A percentile compares a stretch with the other conserved stretches of the same genome.
phyloP scores from a whole-genome alignment of 1,140 invertebrate genomes.

The Dreissena rostriformis region DNA sequence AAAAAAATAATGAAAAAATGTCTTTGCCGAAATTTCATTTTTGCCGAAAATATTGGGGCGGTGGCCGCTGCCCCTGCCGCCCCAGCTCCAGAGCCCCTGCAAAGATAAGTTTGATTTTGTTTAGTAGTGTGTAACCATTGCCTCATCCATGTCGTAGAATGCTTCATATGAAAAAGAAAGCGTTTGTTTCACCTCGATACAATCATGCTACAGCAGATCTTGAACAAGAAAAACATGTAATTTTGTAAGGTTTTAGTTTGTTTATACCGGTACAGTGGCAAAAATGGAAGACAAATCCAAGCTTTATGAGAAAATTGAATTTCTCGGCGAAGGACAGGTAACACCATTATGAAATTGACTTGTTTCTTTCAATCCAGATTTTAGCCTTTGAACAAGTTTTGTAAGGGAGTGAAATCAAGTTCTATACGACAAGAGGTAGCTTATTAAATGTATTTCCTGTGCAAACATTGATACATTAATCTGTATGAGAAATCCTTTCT shows the following conservation, averaged over 20 bases:
- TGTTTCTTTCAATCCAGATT: no score
- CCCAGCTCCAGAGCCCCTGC: no score
- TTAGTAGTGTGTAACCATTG: no score
- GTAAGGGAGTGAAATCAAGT: background rate
- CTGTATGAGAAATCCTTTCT: background rate
- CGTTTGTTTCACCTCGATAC: no score
- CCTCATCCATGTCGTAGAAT: no score
- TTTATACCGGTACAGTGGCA: background rate
- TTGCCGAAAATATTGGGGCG: no score
- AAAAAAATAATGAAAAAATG: no score
- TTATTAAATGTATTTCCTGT: background rate
- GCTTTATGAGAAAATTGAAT: background rate
- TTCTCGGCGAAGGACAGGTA: background rate
- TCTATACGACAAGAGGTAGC: background rate
- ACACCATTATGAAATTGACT: background rate
- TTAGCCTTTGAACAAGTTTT: background rate
- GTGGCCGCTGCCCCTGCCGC: no score
- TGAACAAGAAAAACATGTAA: background rate
- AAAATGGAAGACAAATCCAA: background rate
- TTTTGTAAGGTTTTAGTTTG: background rate
- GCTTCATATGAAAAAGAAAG: no score
- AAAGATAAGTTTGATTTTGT: no score
- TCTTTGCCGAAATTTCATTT: no score
- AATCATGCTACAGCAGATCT: conserved; percentile 3
- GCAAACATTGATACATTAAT: background rate